Conservation (phyloP, 2,113 vertebrate species). For the Lycaon pictus region DNA sequence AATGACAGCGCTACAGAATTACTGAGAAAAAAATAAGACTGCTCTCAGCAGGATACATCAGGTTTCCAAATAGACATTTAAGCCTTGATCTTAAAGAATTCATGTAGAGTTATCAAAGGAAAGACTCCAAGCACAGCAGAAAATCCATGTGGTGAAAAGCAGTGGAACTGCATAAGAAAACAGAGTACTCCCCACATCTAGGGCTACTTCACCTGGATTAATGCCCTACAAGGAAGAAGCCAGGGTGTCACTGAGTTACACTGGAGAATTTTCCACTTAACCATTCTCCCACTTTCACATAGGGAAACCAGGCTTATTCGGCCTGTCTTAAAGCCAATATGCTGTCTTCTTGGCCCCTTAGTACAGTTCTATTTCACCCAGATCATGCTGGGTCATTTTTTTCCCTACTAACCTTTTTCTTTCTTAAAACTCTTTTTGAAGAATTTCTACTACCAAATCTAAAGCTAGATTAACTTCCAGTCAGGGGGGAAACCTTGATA, state of each 20-base stretch:
- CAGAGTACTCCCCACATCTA: not conserved
- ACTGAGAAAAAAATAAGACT: not conserved
- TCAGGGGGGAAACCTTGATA: not conserved
- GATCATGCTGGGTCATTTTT: not conserved
- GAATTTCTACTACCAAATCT: not conserved
- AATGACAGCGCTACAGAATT: not conserved
- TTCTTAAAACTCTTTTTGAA: not conserved
- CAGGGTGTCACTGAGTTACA: not conserved
- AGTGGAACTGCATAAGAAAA: not conserved
- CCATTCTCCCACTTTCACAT: not conserved
- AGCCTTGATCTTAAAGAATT: conserved; percentile 5
- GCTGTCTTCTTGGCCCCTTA: not conserved
- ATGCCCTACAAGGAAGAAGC: not conserved
- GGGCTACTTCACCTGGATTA: not conserved
- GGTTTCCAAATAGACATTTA: not conserved
- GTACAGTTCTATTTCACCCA: not conserved
- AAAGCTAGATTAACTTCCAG: not conserved
- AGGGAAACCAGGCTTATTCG: not conserved
- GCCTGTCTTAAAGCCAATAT: not conserved
- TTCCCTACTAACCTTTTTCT: not conserved
- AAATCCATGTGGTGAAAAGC: not conserved
- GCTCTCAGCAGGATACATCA: not conserved
- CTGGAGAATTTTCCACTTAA: not conserved
- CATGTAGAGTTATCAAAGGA: not conserved
- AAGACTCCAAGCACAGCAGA: not conserved